A percentile compares a stretch with the other conserved stretches of the same genome.
phyloP scores from a whole-genome alignment of 2,888 invertebrate species.

The Papilio demoleus region DNA sequence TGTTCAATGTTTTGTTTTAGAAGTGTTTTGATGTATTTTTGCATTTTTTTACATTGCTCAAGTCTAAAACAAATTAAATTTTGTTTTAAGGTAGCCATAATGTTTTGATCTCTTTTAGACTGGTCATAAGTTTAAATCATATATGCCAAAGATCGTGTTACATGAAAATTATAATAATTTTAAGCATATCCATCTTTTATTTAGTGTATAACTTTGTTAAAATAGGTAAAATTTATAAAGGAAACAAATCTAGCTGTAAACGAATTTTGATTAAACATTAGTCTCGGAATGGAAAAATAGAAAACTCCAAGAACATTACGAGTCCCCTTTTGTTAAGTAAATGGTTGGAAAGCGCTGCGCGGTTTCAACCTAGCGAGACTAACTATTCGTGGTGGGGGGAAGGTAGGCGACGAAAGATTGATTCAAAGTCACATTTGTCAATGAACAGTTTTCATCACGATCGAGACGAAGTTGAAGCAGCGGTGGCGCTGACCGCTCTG shows the following conservation, averaged over 20 bases:
- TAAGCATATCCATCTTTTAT: slow-evolving; percentile 26
- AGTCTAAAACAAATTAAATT: slow-evolving; percentile 34
- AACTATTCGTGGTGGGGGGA: slow-evolving; percentile 87
- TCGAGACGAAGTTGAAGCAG: slow-evolving; percentile 89
- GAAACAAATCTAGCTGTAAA: neutral
- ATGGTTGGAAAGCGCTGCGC: slow-evolving; percentile 90
- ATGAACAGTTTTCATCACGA: slow-evolving; percentile 79
- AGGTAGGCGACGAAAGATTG: slow-evolving; percentile 64
- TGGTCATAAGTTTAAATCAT: slow-evolving; percentile 61
- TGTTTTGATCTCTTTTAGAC: slow-evolving; percentile 72
- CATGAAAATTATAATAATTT: slow-evolving; percentile 42
- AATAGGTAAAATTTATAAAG: too few relatives aligned
- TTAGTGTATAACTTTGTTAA: neutral
- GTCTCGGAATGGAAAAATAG: slow-evolving; percentile 47
- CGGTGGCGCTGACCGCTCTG: slow-evolving; percentile 88
- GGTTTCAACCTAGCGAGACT: slow-evolving; percentile 88
- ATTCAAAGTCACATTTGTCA: slow-evolving; percentile 56
- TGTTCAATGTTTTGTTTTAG: neutral
- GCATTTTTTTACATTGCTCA: slow-evolving; percentile 39
- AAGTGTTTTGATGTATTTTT: slow-evolving; percentile 1
- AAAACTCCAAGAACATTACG: slow-evolving; percentile 65
- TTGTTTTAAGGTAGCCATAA: slow-evolving; percentile 40
- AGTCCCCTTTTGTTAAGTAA: slow-evolving; percentile 86
- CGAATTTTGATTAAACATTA: neutral
- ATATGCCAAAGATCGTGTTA: slow-evolving; percentile 70